phyloP scores from a whole-genome alignment of 1,140 invertebrate species.

The Bradysia coprophila region DNA sequence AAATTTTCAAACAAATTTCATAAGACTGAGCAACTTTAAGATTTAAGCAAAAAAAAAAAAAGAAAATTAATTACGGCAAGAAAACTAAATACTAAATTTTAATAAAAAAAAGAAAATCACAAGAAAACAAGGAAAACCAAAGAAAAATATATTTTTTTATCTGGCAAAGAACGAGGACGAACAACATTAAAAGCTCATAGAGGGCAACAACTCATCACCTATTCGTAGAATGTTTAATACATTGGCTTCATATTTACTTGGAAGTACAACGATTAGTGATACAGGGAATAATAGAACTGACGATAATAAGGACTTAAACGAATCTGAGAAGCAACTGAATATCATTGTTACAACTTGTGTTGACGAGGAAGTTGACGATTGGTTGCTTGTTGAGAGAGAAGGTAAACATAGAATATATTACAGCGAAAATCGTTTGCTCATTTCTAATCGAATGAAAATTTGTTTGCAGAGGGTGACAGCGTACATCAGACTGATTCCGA shows the following conservation, averaged over 20 bases:
- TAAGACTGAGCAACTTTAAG: not conserved
- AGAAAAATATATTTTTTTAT: not conserved
- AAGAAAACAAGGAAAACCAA: not conserved
- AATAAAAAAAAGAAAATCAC: not conserved
- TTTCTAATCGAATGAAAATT: not conserved
- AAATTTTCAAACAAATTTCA: not conserved
- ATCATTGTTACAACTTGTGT: constrained; percentile 1
- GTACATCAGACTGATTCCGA: constrained; percentile 19
- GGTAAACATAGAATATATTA: constrained; percentile 7
- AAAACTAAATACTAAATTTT: not conserved
- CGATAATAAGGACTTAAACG: not conserved
- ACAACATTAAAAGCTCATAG: not conserved
- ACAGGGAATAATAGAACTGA: not conserved
- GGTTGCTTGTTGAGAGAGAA: constrained; percentile 21
- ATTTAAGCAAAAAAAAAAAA: not conserved
- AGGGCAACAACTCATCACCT: not conserved
- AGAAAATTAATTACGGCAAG: not conserved
- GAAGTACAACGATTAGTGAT: constrained; percentile 4
- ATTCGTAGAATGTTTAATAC: constrained; percentile 22
- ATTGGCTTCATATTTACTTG: constrained; percentile 22
- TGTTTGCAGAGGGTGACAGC: constrained; percentile 5
- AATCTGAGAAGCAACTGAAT: not conserved
- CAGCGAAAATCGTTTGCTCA: not conserved
- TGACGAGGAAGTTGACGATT: constrained; percentile 18
- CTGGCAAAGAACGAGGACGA: not conserved